Percentiles rank a stretch among this genome's conserved stretches.
Evolutionary conservation across 2,113 vertebrate species (phyloP).

Genomic region (Chionomys nivalis): DNA sequence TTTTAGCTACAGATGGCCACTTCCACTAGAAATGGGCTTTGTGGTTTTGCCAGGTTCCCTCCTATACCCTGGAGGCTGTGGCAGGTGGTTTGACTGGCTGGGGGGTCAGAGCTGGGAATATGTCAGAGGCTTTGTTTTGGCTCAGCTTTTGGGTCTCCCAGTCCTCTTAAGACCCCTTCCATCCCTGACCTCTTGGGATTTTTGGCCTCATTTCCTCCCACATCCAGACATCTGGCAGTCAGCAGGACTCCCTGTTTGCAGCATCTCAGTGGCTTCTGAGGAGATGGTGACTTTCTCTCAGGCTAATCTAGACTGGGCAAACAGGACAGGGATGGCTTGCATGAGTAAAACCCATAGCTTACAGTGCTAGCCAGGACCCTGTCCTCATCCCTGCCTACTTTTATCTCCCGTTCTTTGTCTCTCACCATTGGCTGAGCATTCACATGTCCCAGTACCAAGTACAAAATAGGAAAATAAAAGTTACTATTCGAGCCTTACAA

Average conservation of each 20-base stretch:
- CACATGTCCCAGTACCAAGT: neutral
- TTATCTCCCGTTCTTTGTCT: neutral
- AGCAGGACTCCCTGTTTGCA: constrained; percentile 54
- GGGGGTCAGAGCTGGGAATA: neutral
- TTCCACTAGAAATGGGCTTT: constrained; percentile 56
- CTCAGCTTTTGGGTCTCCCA: constrained; percentile 46
- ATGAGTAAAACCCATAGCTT: neutral
- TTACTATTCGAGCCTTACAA: neutral
- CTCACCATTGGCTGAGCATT: neutral
- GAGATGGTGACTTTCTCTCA: constrained; percentile 16
- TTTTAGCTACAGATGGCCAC: constrained; percentile 11
- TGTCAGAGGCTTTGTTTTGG: constrained; percentile 47
- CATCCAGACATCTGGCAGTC: constrained; percentile 60
- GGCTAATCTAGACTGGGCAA: neutral
- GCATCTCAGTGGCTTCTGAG: constrained; percentile 30
- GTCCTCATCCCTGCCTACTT: neutral
- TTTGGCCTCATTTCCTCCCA: constrained; percentile 54
- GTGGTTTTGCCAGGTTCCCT: constrained; percentile 59
- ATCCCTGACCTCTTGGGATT: constrained; percentile 54
- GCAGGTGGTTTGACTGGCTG: constrained; percentile 36
- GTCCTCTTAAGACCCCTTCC: constrained; percentile 43
- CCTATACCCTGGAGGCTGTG: constrained; percentile 29
- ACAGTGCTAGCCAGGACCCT: neutral
- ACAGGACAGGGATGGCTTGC: neutral
- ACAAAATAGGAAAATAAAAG: neutral